phyloP scores from a whole-genome alignment of 2,888 invertebrate species.

The Drosophila antonietae region DNA sequence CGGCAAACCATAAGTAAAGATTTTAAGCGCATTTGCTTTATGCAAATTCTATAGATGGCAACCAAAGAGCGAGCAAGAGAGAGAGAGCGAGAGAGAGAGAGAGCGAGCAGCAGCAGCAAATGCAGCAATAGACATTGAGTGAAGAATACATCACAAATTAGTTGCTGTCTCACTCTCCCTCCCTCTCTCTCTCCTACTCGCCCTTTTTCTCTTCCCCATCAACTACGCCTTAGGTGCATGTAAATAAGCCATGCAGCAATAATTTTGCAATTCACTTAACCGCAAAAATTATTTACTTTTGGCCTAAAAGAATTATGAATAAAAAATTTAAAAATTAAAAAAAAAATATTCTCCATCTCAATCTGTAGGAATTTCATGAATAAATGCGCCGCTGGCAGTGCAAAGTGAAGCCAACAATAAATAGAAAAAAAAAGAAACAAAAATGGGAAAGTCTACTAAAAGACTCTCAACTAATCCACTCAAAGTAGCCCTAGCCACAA shows the following conservation, averaged over 20 bases:
- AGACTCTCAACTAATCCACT: constrained; percentile 38
- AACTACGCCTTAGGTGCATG: not conserved
- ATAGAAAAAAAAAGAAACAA: not conserved
- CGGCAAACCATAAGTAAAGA: constrained; percentile 75
- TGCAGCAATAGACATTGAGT: not conserved
- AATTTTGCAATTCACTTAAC: constrained; percentile 56
- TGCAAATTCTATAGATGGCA: constrained; percentile 43
- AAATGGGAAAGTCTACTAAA: constrained; percentile 2
- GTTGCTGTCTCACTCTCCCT: not conserved
- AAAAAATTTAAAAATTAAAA: constrained; percentile 10
- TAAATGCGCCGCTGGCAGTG: constrained; percentile 33
- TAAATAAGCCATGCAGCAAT: constrained; percentile 19
- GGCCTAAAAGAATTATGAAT: constrained; percentile 2
- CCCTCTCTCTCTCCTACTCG: not conserved
- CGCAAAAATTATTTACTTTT: constrained; percentile 50
- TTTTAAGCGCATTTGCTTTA: constrained; percentile 70
- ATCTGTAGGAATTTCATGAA: constrained; percentile 42
- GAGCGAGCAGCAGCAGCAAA: not conserved
- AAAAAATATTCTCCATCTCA: constrained; percentile 7
- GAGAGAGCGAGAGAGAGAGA: not conserved
- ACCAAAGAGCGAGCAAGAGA: constrained; percentile 17
- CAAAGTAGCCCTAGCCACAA: constrained; percentile 26
- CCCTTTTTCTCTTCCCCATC: not conserved
- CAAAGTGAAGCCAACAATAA: constrained; percentile 15
- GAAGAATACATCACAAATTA: constrained; percentile 12